A percentile compares a stretch with the other conserved stretches of the same genome.
Evolutionary conservation across 2,113 vertebrate genomes (phyloP).

Genomic region (Choloepus hoffmanni): DNA sequence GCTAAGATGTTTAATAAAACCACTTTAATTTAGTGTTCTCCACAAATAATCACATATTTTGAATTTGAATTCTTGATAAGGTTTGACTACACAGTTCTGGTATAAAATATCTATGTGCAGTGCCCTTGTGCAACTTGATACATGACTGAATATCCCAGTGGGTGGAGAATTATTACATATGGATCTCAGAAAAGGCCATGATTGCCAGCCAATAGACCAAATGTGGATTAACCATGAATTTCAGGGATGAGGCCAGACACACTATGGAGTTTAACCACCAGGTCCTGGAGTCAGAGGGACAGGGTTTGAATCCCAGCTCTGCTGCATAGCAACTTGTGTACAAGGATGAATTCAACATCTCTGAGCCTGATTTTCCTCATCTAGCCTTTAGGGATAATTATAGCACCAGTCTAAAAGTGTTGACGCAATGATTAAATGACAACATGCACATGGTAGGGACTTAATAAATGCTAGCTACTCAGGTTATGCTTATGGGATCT

Average conservation of each 20-base stretch:
- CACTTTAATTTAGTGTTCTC: not conserved
- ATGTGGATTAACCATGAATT: not conserved
- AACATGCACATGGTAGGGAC: not conserved
- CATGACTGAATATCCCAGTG: not conserved
- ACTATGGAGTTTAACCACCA: not conserved
- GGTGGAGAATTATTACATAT: not conserved
- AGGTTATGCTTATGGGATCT: not conserved
- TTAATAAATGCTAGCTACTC: not conserved
- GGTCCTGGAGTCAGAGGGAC: not conserved
- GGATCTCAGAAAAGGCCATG: not conserved
- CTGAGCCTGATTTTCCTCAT: not conserved
- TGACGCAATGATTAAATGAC: not conserved
- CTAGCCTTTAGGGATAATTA: not conserved
- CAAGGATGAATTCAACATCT: not conserved
- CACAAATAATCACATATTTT: not conserved
- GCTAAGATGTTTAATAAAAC: conserved; percentile 8
- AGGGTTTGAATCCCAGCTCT: not conserved
- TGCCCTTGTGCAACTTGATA: not conserved
- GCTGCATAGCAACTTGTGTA: not conserved
- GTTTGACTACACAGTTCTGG: not conserved
- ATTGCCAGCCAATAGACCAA: not conserved
- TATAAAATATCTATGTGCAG: not conserved
- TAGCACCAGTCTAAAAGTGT: not conserved
- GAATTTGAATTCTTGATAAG: not conserved
- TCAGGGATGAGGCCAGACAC: not conserved